Evolutionary conservation across 2,888 invertebrate species (phyloP).

Genomic region (Troilus luridus): DNA sequence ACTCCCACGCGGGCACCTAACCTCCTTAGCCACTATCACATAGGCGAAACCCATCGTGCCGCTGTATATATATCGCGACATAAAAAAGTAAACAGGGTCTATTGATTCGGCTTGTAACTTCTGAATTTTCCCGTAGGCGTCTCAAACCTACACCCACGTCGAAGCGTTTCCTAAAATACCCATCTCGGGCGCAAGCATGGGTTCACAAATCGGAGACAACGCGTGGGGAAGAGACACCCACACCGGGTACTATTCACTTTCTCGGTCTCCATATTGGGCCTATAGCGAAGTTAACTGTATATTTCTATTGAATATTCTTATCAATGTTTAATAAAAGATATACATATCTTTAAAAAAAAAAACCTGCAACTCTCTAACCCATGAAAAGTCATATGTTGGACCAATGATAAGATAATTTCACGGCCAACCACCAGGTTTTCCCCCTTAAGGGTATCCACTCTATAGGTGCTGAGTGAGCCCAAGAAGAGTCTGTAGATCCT

Average conservation of each 20-base stretch:
- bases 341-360: no score
- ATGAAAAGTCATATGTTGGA: no score
- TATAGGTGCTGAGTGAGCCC: no score
- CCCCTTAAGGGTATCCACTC: no score
- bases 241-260: constrained; percentile 27
- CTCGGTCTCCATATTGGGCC: neutral
- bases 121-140: constrained; percentile 21
- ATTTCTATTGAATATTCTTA: neutral
- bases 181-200: neutral
- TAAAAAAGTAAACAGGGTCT: neutral
- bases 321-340: neutral
- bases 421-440: no score
- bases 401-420: no score
- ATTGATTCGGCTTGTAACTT: constrained; percentile 22
- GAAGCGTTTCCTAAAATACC: constrained; percentile 29
- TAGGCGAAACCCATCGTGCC: neutral
- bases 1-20: constrained; percentile 33
- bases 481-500: no score
- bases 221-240: constrained; percentile 26
- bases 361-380: no score
- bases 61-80: neutral
- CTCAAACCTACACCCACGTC: neutral
- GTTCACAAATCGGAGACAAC: constrained; percentile 41
- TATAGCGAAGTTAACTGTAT: no score
- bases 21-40: neutral